These are phyloP conservation scores for Shinisaurus crocodilurus DNA, from an alignment of 2,113 vertebrate genomes.

Conservation along the genomic window DNA sequence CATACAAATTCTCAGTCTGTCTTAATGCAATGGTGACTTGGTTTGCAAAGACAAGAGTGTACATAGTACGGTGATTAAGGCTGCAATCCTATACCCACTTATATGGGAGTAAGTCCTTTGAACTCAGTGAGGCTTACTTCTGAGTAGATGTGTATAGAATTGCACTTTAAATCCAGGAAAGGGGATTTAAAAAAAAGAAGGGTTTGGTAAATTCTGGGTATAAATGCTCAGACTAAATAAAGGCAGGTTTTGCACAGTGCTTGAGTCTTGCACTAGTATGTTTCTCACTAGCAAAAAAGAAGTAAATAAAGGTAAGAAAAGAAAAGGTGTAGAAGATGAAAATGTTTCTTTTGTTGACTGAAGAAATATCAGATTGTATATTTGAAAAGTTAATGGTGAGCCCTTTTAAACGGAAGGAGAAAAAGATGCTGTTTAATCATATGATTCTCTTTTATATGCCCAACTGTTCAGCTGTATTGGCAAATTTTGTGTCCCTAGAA, in stretches of 20 bases:
- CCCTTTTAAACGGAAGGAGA: constrained; percentile 68
- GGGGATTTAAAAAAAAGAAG: constrained; percentile 75
- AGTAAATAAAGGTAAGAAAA: constrained; percentile 23
- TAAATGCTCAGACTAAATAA: constrained; percentile 95
- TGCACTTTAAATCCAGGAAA: constrained; percentile 69
- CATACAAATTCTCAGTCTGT: constrained; percentile 48
- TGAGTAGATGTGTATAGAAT: too few relatives aligned
- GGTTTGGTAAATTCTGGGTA: constrained; percentile 88
- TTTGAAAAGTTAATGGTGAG: constrained; percentile 73
- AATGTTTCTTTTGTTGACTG: constrained; percentile 62
- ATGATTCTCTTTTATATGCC: constrained; percentile 64
- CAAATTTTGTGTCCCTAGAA: constrained; percentile 43
- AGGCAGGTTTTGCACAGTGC: constrained; percentile 96
- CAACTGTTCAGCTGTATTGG: constrained; percentile 58
- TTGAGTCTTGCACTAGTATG: constrained; percentile 93
- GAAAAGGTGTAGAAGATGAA: constrained; percentile 4
- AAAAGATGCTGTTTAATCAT: constrained; percentile 75
- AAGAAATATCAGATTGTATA: constrained; percentile 67
- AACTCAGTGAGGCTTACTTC: too few relatives aligned
- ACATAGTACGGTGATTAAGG: constrained; percentile 70
- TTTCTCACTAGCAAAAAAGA: constrained; percentile 82
- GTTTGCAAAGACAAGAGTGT: constrained; percentile 78
- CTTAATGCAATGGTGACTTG: constrained; percentile 79
- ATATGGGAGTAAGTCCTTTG: too few relatives aligned
- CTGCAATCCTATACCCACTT: too few relatives aligned